Conservation (phyloP, 2,797 vertebrate genomes). For the Gallinago solitaria region DNA sequence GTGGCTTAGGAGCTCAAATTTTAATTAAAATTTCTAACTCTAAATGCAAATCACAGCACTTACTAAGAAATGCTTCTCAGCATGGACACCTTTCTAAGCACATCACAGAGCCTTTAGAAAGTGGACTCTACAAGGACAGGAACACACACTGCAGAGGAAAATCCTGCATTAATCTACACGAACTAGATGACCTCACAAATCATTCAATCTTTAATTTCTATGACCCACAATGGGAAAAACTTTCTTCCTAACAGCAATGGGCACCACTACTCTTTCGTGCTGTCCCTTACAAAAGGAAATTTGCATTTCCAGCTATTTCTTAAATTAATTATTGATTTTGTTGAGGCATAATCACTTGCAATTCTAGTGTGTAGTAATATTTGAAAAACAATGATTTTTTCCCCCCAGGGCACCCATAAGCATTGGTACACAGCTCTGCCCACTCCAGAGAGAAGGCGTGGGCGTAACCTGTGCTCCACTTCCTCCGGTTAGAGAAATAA, state of each 20-base stretch:
- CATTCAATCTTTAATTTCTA: background rate
- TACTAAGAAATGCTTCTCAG: slow-evolving; percentile 55
- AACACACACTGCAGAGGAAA: background rate
- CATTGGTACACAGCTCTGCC: background rate
- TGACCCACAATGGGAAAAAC: background rate
- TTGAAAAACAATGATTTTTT: slow-evolving; percentile 5
- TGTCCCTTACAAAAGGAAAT: background rate
- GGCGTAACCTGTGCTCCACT: background rate
- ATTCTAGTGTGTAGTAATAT: background rate
- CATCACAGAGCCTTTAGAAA: slow-evolving; percentile 36
- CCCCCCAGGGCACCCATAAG: background rate
- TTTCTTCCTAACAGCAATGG: background rate
- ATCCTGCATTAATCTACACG: slow-evolving; percentile 44
- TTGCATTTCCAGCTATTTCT: background rate
- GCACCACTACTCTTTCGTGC: background rate
- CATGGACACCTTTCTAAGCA: slow-evolving; percentile 36
- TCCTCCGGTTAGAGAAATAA: background rate
- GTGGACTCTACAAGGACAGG: slow-evolving; percentile 30
- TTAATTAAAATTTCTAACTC: slow-evolving; percentile 72
- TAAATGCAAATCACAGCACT: slow-evolving; percentile 72
- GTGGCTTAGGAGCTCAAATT: slow-evolving; percentile 63
- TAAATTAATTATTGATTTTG: slow-evolving; percentile 46
- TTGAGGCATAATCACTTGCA: slow-evolving; percentile 1
- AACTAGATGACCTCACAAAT: slow-evolving; percentile 18
- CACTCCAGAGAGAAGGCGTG: background rate